Evolutionary conservation across 1,140 invertebrate species (phyloP).

Genomic region (Melipona quadrifasciata): DNA sequence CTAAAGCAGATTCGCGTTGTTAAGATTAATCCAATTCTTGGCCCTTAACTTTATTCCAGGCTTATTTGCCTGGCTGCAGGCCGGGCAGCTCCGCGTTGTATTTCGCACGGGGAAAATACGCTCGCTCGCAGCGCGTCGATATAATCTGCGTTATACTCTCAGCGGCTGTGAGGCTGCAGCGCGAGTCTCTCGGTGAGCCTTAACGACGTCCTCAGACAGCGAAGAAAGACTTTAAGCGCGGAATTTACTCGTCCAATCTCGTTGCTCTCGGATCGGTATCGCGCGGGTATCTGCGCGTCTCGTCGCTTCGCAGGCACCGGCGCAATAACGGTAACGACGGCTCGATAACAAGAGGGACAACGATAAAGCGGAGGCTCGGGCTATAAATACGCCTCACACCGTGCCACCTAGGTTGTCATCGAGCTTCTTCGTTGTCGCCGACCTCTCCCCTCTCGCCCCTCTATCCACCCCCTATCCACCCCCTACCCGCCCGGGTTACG

Average conservation of each 20-base stretch:
- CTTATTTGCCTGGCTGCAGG: background rate
- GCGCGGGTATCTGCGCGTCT: constrained; percentile 51
- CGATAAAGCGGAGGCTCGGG: constrained; percentile 44
- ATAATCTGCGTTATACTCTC: constrained; percentile 36
- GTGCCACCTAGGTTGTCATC: constrained; percentile 47
- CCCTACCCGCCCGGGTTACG: background rate
- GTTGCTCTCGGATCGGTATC: constrained; percentile 36
- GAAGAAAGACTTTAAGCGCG: constrained; percentile 39
- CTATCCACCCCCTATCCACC: no score
- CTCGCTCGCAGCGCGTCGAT: constrained; percentile 37
- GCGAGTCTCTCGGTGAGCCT: background rate
- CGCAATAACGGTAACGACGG: constrained; percentile 62
- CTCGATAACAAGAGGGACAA: constrained; percentile 56
- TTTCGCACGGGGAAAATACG: constrained; percentile 26
- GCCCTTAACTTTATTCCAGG: constrained; percentile 6
- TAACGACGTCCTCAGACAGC: constrained; percentile 47
- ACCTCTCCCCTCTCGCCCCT: background rate
- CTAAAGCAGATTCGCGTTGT: constrained; percentile 13
- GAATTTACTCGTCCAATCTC: constrained; percentile 47
- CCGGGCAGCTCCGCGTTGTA: constrained; percentile 1
- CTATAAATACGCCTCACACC: constrained; percentile 51
- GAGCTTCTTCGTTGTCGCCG: constrained; percentile 10
- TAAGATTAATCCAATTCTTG: constrained; percentile 18
- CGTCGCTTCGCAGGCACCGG: constrained; percentile 36
- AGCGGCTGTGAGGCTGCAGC: background rate